phyloP scores from a whole-genome alignment of 1,140 invertebrate genomes.

The Drosophila punjabiensis region DNA sequence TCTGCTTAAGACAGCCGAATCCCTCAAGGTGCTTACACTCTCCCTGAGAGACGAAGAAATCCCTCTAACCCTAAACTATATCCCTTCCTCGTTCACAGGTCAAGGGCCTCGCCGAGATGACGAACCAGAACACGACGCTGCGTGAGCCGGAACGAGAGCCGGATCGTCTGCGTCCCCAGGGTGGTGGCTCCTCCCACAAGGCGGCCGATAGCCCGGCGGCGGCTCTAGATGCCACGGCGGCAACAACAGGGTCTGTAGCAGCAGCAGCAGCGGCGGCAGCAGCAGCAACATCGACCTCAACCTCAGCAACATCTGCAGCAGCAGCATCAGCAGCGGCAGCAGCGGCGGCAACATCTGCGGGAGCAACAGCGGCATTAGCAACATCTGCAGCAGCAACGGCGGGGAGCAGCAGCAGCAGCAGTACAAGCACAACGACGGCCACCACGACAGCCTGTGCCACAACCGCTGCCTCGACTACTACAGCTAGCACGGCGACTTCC shows the following conservation, averaged over 20 bases:
- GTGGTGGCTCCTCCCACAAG: constrained; percentile 57
- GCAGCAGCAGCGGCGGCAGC: constrained; percentile 38
- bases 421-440: constrained; percentile 13
- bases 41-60: neutral
- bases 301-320: constrained; percentile 35
- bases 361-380: neutral
- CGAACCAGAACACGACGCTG: constrained; percentile 89
- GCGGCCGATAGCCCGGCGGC: constrained; percentile 61
- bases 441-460: constrained; percentile 5
- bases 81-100: constrained; percentile 85
- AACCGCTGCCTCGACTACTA: neutral
- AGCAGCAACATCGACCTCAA: constrained; percentile 40
- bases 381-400: constrained; percentile 37
- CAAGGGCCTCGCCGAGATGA: constrained; percentile 96
- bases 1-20: constrained; percentile 96
- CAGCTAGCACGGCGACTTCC: constrained; percentile 20
- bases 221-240: constrained; percentile 54
- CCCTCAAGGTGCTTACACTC: constrained; percentile 89
- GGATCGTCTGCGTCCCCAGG: constrained; percentile 83
- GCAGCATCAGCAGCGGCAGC: constrained; percentile 22
- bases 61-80: neutral
- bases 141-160: constrained; percentile 84
- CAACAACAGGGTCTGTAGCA: constrained; percentile 32
- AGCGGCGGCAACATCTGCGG: constrained; percentile 2
- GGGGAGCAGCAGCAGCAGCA: constrained; percentile 8